These are phyloP conservation scores for Muscina levida DNA, from an alignment of 2,888 invertebrate species.

Conservation along the genomic window DNA sequence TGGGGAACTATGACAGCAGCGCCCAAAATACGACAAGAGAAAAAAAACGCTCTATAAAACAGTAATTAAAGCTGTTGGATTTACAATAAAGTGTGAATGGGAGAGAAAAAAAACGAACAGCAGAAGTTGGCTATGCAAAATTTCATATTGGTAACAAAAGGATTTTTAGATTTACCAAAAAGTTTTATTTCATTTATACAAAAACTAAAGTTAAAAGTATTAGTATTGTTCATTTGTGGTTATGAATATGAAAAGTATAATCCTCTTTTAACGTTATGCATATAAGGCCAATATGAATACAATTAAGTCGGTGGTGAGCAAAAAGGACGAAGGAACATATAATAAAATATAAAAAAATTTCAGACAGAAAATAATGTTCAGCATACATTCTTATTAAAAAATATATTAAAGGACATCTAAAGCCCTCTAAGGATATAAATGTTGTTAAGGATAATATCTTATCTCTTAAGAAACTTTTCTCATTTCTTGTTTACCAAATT, in stretches of 20 bases:
- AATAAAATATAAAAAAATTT: too few species aligned
- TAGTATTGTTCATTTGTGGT: not conserved
- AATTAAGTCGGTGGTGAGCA: too few species aligned
- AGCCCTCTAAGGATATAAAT: too few species aligned
- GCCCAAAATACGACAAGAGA: slow-evolving; percentile 15
- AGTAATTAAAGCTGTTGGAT: slow-evolving; percentile 29
- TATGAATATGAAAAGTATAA: slow-evolving; percentile 5
- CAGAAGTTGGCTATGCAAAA: not conserved
- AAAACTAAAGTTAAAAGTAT: not conserved
- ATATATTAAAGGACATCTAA: too few species aligned
- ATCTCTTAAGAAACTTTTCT: too few species aligned
- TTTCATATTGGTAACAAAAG: not conserved
- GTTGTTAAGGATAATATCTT: too few species aligned
- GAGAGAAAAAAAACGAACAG: not conserved
- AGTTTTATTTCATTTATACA: slow-evolving; percentile 9
- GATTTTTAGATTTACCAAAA: slow-evolving; percentile 6
- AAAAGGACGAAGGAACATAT: too few species aligned
- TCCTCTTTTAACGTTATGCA: slow-evolving; percentile 2
- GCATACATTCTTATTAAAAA: too few species aligned
- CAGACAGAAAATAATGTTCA: too few species aligned
- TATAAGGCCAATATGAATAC: too few species aligned
- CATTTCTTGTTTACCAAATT: too few species aligned
- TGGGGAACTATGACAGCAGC: not conserved
- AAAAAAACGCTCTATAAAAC: slow-evolving; percentile 10
- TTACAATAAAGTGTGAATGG: too few species aligned